Evolutionary conservation across 2,888 invertebrate species (phyloP).

Genomic region (Odontothrips loti): DNA sequence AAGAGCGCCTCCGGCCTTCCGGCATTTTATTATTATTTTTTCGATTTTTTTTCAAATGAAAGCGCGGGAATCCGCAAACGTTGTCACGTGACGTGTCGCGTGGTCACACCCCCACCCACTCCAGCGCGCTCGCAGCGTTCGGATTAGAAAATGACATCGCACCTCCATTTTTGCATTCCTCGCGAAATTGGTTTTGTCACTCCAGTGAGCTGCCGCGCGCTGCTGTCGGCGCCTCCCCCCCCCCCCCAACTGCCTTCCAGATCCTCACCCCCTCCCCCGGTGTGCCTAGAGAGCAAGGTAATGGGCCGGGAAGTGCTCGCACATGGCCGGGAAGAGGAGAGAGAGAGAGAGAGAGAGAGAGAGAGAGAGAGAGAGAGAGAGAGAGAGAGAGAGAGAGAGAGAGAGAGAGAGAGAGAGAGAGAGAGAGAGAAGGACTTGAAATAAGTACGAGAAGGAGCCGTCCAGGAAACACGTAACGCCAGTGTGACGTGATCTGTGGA

Average conservation of each 20-base stretch:
- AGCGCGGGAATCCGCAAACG: no score
- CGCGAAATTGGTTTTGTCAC: slow-evolving; percentile 14
- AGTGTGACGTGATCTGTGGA: neutral
- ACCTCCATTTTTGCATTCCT: slow-evolving; percentile 22
- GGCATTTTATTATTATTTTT: no score
- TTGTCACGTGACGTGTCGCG: no score
- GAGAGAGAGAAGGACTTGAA: neutral
- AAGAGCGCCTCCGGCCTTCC: no score
- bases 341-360: neutral
- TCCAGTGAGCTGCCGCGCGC: neutral
- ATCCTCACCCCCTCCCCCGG: no score
- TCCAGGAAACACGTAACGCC: no score
- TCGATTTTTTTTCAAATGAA: no score
- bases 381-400: neutral
- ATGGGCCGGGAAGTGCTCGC: no score
- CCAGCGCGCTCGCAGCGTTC: neutral
- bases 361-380: neutral
- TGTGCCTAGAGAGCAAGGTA: no score
- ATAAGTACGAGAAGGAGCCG: neutral
- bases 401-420: neutral
- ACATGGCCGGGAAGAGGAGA: neutral
- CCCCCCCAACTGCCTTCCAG: no score
- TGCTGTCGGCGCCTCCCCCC: neutral
- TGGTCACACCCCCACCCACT: neutral
- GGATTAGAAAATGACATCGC: neutral